Base-by-base conservation (phyloP, 2,888 invertebrate species). In the Nezara viridula region DNA sequence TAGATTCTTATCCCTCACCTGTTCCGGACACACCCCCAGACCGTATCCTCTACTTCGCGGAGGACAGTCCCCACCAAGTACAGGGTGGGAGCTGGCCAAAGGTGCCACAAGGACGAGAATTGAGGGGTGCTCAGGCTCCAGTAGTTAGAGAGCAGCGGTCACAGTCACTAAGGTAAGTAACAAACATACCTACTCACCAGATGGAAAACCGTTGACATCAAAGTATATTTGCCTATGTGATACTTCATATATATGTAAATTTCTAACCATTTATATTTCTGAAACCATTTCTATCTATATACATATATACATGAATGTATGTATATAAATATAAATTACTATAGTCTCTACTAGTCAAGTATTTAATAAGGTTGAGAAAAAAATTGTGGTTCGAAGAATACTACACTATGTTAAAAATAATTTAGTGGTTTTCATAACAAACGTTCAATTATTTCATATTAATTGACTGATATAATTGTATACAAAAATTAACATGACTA, bases 101-200 rank as follows among this genome's bases (percentile, higher is more conserved):
- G 66, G 66, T 37, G 37, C 24, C 44, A 47, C 81, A 81, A 81
- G 81, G 81, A 81, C 81, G 44, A 10, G 81, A 81, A 73, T 73
- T 32, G 81, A 47, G 81, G 40, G 81, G 81, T 81, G 81, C 44
- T 81, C 40, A 47, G 6, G 40, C 40, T 44, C 16, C 44, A 81
- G 81, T 81, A 44, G 81, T 47, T 81, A 5, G 24, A 37, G 44
- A 44, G 81, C 81, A 81, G 81, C 81, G 44, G 81, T 81, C 81
- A 81, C 81, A 81, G 81, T 81, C 81, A 81, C 81, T 81, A 44
- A 47, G 81, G 81, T 81, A 81, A 81, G 81, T 44, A 73, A 73
- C 37, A 3, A 37, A 37, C 37, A 37, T 19, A 16, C 2, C 0
- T 73, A 73, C 32, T 73, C 6, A 73, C 4, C 37, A 73, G 19